Conservation (phyloP, 2,888 invertebrate species). For the Dicyrtoma fusca region DNA sequence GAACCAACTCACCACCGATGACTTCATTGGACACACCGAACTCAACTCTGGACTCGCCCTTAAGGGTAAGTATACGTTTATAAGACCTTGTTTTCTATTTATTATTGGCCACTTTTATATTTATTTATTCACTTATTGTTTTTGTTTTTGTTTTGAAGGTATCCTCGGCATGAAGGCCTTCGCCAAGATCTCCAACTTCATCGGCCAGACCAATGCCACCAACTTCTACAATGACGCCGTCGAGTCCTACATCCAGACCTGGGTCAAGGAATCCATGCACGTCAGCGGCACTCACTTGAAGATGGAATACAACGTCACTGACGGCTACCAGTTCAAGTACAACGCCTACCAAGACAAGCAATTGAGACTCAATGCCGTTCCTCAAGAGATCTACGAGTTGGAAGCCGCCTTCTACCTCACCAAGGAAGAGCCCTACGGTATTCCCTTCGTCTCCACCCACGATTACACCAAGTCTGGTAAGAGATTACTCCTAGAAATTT, state of each 20-base stretch:
- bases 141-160: too few relatives aligned
- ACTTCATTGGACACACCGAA: conserved; percentile 51
- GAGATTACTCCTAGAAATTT: conserved; percentile 1
- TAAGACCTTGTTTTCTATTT: too few relatives aligned
- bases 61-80: too few relatives aligned
- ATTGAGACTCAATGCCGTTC: conserved; percentile 43
- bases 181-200: conserved; percentile 40
- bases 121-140: too few relatives aligned
- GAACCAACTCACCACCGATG: conserved; percentile 52
- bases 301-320: conserved; percentile 53
- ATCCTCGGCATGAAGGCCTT: conserved; percentile 47
- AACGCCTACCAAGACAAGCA: conserved; percentile 53
- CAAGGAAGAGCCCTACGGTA: conserved; percentile 49
- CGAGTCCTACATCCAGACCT: conserved; percentile 35
- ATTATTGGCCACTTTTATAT: too few relatives aligned
- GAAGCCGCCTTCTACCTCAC: conserved; percentile 49
- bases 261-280: conserved; percentile 46
- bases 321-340: conserved; percentile 55
- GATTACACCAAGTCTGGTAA: conserved; percentile 54
- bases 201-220: conserved; percentile 36
- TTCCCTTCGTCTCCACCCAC: conserved; percentile 48
- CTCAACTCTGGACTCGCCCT: conserved; percentile 53
- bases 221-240: conserved; percentile 42
- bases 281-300: conserved; percentile 44
- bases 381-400: conserved; percentile 43